Percentiles rank a stretch among this genome's conserved stretches.
These are phyloP conservation scores for Oscarella lobularis DNA, from an alignment of 37 sponge, comb jelly and placozoan genomes.

Conservation along the genomic window DNA sequence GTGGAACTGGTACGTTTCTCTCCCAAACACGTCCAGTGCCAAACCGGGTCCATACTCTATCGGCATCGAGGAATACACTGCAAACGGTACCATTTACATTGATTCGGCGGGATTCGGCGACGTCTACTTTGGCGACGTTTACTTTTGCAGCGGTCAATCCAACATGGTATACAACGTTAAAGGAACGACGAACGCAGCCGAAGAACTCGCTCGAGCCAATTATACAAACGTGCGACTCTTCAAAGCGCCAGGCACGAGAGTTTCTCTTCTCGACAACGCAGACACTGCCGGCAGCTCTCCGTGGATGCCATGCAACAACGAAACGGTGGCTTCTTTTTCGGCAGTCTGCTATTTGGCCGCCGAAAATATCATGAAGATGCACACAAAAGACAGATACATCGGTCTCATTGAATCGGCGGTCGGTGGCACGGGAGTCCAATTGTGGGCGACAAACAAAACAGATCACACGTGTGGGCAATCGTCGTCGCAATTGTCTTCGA, in stretches of 20 bases:
- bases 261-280: too few species aligned
- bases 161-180: background rate
- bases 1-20: background rate
- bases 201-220: background rate
- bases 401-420: background rate
- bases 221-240: background rate
- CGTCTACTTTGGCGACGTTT: background rate
- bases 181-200: background rate
- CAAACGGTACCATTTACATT: background rate
- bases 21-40: background rate
- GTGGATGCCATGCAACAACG: slow-evolving; percentile 2
- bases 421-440: background rate
- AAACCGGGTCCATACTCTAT: background rate
- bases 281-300: too few species aligned
- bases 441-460: background rate
- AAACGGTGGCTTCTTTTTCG: background rate
- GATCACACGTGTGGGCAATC: background rate
- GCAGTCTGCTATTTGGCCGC: background rate
- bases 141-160: slow-evolving; percentile 1
- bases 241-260: background rate
- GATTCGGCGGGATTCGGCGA: background rate
- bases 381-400: background rate
- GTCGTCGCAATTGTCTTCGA: background rate
- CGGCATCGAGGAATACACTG: background rate
- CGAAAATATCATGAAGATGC: background rate